phyloP scores from a whole-genome alignment of 1,140 invertebrate species.

The Anthonomus grandis region DNA sequence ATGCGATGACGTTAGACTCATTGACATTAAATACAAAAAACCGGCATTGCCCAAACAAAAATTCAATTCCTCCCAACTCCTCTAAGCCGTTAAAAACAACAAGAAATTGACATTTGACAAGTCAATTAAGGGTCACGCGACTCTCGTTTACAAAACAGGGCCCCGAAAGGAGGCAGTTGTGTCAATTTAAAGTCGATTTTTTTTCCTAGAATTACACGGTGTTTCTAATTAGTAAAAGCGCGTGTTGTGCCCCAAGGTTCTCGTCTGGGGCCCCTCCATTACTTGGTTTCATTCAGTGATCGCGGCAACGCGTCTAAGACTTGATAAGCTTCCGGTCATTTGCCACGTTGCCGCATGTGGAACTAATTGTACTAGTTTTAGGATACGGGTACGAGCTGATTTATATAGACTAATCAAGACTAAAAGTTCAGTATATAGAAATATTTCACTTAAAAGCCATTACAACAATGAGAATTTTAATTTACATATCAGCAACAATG shows the following conservation, averaged over 20 bases:
- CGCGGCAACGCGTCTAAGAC: conserved; percentile 27
- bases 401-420: no score
- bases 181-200: conserved; percentile 27
- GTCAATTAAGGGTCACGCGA: conserved; percentile 17
- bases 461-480: no score
- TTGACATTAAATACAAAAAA: no score
- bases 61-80: no score
- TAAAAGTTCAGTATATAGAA: no score
- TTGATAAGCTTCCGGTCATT: conserved; percentile 29
- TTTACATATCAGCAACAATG: no score
- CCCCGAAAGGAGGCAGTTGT: background rate
- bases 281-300: conserved; percentile 28
- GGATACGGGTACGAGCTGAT: no score
- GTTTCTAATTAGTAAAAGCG: conserved; percentile 29
- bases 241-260: conserved; percentile 29
- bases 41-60: no score
- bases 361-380: no score
- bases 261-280: conserved; percentile 25
- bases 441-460: no score
- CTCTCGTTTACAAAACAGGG: conserved; percentile 10
- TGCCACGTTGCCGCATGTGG: conserved; percentile 18
- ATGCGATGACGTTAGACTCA: no score
- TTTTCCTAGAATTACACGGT: conserved; percentile 25
- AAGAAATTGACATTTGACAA: conserved; percentile 6
- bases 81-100: no score